Evolutionary conservation across 1,140 invertebrate species (phyloP).

Genomic region (Drosophila sproati): DNA sequence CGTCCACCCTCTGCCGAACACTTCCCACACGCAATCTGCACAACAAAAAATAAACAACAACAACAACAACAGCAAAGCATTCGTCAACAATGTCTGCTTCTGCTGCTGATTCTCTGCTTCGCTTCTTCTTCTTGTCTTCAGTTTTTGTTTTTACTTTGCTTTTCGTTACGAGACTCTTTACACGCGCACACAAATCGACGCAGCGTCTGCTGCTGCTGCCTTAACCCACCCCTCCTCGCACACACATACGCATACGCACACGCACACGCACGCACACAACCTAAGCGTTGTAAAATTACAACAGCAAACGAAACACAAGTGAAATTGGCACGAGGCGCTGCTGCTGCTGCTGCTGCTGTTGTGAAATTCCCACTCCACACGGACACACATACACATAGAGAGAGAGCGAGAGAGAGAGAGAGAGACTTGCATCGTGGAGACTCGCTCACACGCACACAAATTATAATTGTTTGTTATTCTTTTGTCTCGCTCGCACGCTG

Average conservation of each 20-base stretch:
- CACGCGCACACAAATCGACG: constrained; percentile 60
- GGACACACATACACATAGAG: constrained; percentile 22
- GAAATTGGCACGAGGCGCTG: constrained; percentile 72
- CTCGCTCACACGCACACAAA: constrained; percentile 48
- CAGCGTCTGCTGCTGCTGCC: constrained; percentile 27
- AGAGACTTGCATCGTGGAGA: constrained; percentile 18
- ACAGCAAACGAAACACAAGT: constrained; percentile 63
- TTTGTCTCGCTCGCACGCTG: constrained; percentile 78
- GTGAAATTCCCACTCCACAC: constrained; percentile 70
- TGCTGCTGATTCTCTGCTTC: background rate
- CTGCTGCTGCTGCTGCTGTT: constrained; percentile 40
- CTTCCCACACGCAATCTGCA: constrained; percentile 45
- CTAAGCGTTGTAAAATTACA: constrained; percentile 56
- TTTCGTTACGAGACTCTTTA: constrained; percentile 76
- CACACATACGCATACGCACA: constrained; percentile 16
- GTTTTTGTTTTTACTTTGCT: constrained; percentile 80
- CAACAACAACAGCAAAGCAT: constrained; percentile 13
- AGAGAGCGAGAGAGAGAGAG: constrained; percentile 16
- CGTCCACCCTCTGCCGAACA: constrained; percentile 3
- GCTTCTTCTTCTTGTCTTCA: constrained; percentile 65
- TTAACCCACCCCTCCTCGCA: background rate
- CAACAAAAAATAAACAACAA: constrained; percentile 31
- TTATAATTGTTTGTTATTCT: constrained; percentile 83
- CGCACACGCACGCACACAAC: background rate
- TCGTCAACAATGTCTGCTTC: constrained; percentile 38